Evolutionary conservation across 2,113 vertebrate genomes (phyloP).

Genomic region (Corydoras sp.): DNA sequence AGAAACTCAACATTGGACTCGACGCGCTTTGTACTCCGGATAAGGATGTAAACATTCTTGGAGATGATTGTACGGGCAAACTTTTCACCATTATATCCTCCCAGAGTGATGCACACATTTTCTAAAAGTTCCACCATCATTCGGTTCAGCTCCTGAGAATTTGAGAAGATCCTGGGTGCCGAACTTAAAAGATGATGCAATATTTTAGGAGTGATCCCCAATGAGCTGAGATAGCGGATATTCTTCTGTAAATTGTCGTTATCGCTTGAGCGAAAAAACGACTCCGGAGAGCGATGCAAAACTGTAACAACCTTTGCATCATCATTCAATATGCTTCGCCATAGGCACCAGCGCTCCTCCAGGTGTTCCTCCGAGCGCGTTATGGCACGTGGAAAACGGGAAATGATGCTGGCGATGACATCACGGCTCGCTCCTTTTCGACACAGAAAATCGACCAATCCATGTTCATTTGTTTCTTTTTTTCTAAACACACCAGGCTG

Average conservation of each 20-base stretch:
- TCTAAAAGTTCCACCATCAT: conserved; percentile 64
- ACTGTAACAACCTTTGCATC: conserved; percentile 69
- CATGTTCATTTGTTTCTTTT: conserved; percentile 60
- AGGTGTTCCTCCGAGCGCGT: conserved; percentile 63
- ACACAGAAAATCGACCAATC: conserved; percentile 63
- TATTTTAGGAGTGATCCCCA: conserved; percentile 60
- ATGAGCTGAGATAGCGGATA: conserved; percentile 63
- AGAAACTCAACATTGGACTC: conserved; percentile 62
- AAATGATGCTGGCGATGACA: conserved; percentile 67
- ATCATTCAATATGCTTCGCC: conserved; percentile 63
- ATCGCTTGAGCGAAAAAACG: conserved; percentile 72
- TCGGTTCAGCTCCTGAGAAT: conserved; percentile 67
- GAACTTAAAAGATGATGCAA: conserved; percentile 66
- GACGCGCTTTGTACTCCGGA: conserved; percentile 69
- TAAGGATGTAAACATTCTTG: conserved; percentile 72
- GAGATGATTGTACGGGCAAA: conserved; percentile 67
- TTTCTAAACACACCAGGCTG: conserved; percentile 66
- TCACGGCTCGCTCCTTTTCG: conserved; percentile 61
- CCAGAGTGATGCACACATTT: conserved; percentile 53
- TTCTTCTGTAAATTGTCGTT: conserved; percentile 71
- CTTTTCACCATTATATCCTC: conserved; percentile 52
- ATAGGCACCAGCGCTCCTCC: conserved; percentile 69
- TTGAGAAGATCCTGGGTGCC: conserved; percentile 71
- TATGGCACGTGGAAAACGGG: conserved; percentile 67
- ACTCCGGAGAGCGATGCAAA: conserved; percentile 69